These are phyloP conservation scores for Rallus limicola DNA, from an alignment of 2,113 vertebrate genomes.

Conservation along the genomic window DNA sequence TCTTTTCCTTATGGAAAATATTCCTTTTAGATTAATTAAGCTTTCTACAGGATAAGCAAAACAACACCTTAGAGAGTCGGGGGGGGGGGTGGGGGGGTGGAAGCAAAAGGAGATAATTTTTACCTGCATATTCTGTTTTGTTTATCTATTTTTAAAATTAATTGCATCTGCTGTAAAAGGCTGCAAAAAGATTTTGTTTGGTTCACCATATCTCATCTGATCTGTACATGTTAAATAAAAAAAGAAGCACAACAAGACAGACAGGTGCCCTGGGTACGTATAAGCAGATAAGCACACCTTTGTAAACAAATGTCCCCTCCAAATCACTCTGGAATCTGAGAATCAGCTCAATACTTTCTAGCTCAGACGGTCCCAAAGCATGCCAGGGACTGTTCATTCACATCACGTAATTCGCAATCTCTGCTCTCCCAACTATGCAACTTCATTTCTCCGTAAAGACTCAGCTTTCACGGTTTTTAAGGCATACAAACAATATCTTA, in stretches of 20 bases:
- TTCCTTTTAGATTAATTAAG: constrained; percentile 37
- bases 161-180: background rate
- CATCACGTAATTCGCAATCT: background rate
- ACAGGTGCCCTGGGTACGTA: background rate
- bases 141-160: constrained; percentile 10
- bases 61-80: background rate
- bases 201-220: background rate
- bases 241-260: background rate
- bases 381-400: background rate
- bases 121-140: background rate
- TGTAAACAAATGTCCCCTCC: background rate
- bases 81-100: background rate
- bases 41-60: background rate
- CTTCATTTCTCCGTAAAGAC: background rate
- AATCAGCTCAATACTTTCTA: background rate
- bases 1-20: background rate
- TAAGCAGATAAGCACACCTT: background rate
- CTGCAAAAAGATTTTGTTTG: background rate
- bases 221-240: background rate
- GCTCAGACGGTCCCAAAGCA: background rate
- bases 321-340: background rate
- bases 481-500: background rate
- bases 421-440: background rate
- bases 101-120: background rate
- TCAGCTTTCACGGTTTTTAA: background rate